Evolutionary conservation across 2,797 vertebrate species (phyloP).

Genomic region (Florisuga fusca): DNA sequence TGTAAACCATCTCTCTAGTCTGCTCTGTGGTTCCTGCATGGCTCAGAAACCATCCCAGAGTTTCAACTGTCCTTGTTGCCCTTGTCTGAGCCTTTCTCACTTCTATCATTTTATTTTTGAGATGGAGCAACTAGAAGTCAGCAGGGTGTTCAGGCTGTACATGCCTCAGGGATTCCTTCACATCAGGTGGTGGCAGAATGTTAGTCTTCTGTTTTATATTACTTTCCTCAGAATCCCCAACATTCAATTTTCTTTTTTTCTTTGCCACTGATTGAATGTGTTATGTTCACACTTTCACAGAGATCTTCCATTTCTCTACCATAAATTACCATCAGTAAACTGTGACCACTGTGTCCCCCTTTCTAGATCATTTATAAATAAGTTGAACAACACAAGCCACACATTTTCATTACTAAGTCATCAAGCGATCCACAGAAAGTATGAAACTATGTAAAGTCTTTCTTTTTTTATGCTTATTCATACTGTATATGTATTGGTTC

Average conservation of each 20-base stretch:
- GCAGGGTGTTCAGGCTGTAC: not conserved
- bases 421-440: not conserved
- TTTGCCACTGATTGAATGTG: not conserved
- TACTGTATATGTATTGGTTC: not conserved
- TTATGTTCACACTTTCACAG: not conserved
- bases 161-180: constrained; percentile 40
- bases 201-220: constrained; percentile 33
- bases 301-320: not conserved
- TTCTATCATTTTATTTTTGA: constrained; percentile 29
- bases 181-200: not conserved
- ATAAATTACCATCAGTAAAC: not conserved
- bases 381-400: not conserved
- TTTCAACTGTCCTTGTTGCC: not conserved
- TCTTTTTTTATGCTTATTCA: not conserved
- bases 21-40: not conserved
- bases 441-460: not conserved
- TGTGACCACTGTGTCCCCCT: not conserved
- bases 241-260: not conserved
- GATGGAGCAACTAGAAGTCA: not conserved
- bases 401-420: not conserved
- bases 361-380: not conserved
- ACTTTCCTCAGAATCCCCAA: not conserved
- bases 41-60: not conserved
- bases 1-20: not conserved
- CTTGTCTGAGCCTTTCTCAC: not conserved